Base-by-base conservation (phyloP, 64 coral and sea anemone genomes). In the Actinia tenebrosa region DNA sequence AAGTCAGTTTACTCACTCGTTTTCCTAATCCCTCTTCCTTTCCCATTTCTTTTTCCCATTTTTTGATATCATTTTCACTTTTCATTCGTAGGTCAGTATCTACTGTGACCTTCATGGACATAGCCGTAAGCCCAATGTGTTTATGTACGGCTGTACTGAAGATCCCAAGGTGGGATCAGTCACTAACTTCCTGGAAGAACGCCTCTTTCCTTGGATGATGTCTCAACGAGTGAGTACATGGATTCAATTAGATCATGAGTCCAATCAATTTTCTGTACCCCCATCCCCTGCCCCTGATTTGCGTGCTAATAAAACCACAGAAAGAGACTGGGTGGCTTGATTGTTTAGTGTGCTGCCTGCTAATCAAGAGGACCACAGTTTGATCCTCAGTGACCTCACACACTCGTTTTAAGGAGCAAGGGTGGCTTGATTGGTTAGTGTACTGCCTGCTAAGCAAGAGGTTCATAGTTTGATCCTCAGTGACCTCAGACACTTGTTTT, bases 41-140 rank as follows among this genome's bases (percentile, higher is more conserved):
- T 13, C 9, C 3, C 23, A 23, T 25, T 69, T 75, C 63, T 0
- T 11, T 23, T 75, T 75, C 22, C 7, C 19, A 25, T 66, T 66
- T 37, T 37, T 37, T 37, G n/a, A n/a, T n/a, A n/a, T 66, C 63
- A 66, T n/a, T 66, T 66, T 15, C 53, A 50, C 7, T 66, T 13
- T 20, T 80, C 20, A 27, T 53, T 66, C 53, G 1, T 16, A 97
- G 94, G 91, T 97, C 59, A 92, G 93, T 20, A 95, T 99, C 16
- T 99, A 99, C 63, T 99, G 97, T 81, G 97, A 99, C 83, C 60
- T 99, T 0, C 97, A 99, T 66, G 97, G 97, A 5, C 97, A 99
- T 59, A 99, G 97, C 10, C 97, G 97, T 9, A 99, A 99, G 58
- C 97, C 97, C 16, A 99, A 99, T 25, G 97, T 99, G 45, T 99